Conservation (phyloP, 1,140 invertebrate genomes). For the Temnothorax curvispinosus region DNA sequence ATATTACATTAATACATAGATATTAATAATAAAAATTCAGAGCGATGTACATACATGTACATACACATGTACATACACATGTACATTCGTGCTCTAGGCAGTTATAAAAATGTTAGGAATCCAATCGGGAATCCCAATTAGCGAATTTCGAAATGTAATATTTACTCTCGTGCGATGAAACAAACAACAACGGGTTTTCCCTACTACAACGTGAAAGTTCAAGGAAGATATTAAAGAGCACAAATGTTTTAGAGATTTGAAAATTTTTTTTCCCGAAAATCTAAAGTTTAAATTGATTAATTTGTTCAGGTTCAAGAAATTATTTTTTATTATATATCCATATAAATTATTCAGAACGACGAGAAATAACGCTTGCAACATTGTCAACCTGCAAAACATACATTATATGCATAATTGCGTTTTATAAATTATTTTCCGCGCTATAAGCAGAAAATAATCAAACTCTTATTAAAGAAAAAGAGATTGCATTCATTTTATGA, state of each 20-base stretch:
- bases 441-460: neutral
- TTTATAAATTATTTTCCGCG: neutral
- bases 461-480: neutral
- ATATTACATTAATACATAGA: no score
- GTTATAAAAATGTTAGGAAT: neutral
- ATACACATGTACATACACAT: no score
- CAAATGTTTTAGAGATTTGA: neutral
- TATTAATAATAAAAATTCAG: neutral
- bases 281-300: neutral
- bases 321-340: neutral
- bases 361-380: neutral
- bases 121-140: neutral
- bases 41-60: no score
- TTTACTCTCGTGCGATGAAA: neutral
- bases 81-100: no score
- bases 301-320: neutral
- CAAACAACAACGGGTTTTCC: neutral
- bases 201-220: neutral
- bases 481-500: neutral
- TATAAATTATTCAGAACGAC: neutral
- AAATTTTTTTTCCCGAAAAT: neutral
- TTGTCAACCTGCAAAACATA: neutral
- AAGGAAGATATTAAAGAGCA: neutral
- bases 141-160: neutral
- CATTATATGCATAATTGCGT: neutral